Conservation (phyloP, 2,113 vertebrate genomes). For the Falcunculus frontatus region DNA sequence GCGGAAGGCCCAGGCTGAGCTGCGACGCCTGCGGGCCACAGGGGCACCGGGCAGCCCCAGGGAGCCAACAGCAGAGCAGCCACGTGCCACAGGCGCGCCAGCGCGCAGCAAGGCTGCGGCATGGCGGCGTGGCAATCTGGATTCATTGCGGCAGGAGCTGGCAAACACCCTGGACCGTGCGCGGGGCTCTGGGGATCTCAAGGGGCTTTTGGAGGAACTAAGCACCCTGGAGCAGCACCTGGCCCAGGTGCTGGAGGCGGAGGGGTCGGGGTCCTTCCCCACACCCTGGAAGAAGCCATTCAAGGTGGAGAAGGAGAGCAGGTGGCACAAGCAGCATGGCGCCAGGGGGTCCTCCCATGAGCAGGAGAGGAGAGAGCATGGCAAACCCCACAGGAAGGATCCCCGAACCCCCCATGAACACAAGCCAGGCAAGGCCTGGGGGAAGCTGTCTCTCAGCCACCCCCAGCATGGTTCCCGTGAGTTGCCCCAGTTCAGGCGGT, state of each 20-base stretch:
- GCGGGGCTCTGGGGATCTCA: neutral
- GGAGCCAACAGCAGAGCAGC: neutral
- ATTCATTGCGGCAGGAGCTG: slow-evolving; percentile 29
- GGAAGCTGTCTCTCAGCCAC: neutral
- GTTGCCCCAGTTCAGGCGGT: slow-evolving; percentile 51
- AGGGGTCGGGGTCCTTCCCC: neutral
- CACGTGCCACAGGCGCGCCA: rapidly evolving
- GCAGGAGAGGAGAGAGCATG: neutral
- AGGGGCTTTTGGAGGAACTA: neutral
- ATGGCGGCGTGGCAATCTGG: neutral
- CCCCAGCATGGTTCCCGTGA: slow-evolving; percentile 51
- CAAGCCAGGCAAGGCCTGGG: neutral
- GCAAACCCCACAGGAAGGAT: neutral
- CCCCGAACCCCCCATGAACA: neutral
- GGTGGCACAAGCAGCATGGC: neutral
- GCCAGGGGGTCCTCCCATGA: rapidly evolving
- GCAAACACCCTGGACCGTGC: neutral
- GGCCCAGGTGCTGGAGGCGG: slow-evolving; percentile 11
- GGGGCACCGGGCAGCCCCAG: neutral
- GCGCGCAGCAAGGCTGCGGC: neutral
- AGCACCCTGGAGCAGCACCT: slow-evolving; percentile 45
- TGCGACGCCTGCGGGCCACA: slow-evolving; percentile 72
- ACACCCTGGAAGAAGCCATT: neutral
- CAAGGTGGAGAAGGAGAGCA: neutral
- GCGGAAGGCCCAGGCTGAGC: slow-evolving; percentile 69